These are phyloP conservation scores for Anoura caudifer DNA, from an alignment of 2,113 vertebrate species.

Conservation along the genomic window DNA sequence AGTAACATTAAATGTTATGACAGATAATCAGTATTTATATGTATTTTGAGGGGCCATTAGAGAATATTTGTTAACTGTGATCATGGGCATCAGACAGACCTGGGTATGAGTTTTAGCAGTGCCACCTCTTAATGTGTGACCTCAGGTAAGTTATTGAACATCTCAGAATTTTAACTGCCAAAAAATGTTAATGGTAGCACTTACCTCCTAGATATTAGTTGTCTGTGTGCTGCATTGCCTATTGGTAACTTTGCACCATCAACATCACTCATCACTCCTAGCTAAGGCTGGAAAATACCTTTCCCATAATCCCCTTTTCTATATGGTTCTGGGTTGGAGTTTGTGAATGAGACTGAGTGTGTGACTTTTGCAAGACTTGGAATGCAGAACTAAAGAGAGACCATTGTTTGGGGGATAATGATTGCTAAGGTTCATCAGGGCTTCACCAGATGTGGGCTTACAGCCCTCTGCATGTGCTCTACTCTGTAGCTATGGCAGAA, in stretches of 20 bases:
- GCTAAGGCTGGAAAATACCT: background rate
- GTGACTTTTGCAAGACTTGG: background rate
- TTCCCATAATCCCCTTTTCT: background rate
- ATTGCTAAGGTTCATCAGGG: background rate
- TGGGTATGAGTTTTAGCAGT: background rate
- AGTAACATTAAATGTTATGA: constrained; percentile 37
- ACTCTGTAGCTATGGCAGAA: background rate
- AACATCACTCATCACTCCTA: background rate
- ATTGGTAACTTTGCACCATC: background rate
- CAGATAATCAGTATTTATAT: constrained; percentile 25
- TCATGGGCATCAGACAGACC: background rate
- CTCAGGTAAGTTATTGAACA: background rate
- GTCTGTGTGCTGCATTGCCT: background rate
- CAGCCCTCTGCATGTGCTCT: background rate
- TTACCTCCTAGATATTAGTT: background rate
- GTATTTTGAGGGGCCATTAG: constrained; percentile 36
- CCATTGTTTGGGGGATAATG: background rate
- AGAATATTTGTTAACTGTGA: background rate
- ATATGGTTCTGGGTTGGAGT: background rate
- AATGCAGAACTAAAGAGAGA: background rate
- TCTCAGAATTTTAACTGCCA: background rate
- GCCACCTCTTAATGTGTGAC: background rate
- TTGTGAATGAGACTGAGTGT: background rate
- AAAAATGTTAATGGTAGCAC: background rate
- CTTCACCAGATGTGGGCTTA: background rate